phyloP scores from a whole-genome alignment of 2,113 vertebrate species.

The Crotalus tigris region DNA sequence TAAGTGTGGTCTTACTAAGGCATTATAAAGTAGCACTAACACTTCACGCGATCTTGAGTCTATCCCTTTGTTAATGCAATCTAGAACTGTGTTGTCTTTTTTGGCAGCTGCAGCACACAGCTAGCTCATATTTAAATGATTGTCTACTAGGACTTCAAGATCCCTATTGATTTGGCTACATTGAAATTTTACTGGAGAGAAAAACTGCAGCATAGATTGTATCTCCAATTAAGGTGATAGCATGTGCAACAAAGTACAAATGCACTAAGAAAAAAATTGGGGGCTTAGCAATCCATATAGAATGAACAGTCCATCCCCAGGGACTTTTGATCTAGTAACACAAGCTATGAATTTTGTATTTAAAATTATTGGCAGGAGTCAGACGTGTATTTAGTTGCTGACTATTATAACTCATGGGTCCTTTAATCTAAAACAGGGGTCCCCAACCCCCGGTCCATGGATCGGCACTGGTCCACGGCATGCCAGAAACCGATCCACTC shows the following conservation, averaged over 20 bases:
- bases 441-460: no score
- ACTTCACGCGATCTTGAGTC: not conserved
- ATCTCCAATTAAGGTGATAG: not conserved
- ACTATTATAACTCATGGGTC: not conserved
- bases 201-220: not conserved
- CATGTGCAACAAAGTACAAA: not conserved
- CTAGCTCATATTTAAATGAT: no score
- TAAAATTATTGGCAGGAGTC: not conserved
- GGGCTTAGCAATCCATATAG: not conserved
- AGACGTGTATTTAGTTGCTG: not conserved
- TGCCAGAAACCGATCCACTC: no score
- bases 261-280: not conserved
- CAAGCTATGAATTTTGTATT: not conserved
- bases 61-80: not conserved
- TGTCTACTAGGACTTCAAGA: not conserved
- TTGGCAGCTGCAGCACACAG: not conserved
- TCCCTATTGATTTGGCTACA: not conserved
- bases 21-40: not conserved
- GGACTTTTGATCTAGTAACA: not conserved
- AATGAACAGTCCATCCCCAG: not conserved
- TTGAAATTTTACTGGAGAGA: not conserved
- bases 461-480: no score
- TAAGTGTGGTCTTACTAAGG: not conserved
- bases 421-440: not conserved
- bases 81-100: not conserved